Percentiles rank a stretch among this genome's conserved stretches.
These are phyloP conservation scores for Caracal caracal DNA, from an alignment of 2,113 vertebrate species.

Conservation along the genomic window DNA sequence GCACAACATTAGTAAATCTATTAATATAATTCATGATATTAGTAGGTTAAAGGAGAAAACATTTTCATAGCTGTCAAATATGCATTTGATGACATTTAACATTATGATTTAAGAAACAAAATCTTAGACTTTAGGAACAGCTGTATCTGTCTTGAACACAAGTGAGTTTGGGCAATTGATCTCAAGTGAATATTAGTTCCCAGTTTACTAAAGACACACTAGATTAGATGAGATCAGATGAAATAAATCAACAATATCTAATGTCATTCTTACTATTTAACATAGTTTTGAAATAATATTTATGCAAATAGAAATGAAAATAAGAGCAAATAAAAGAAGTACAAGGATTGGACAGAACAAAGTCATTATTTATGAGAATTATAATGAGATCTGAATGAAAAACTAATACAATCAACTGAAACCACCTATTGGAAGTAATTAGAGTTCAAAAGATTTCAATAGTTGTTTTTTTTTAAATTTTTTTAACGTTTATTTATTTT, in stretches of 20 bases:
- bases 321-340: not conserved
- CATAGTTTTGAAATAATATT: not conserved
- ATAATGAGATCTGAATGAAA: not conserved
- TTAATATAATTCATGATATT: constrained; percentile 37
- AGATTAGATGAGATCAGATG: not conserved
- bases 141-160: not conserved
- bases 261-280: not conserved
- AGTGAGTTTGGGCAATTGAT: fast-evolving
- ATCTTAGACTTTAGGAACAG: not conserved
- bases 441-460: constrained; percentile 20
- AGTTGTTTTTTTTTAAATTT: not conserved
- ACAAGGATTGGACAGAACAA: not conserved
- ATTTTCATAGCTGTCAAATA: constrained; percentile 42
- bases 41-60: constrained; percentile 35
- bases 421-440: not conserved
- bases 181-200: not conserved
- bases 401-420: not conserved
- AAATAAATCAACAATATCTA: not conserved
- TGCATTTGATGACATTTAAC: not conserved
- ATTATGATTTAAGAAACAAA: not conserved
- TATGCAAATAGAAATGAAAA: constrained; percentile 21
- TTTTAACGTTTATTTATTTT: too few species aligned
- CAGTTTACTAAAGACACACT: not conserved
- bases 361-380: not conserved
- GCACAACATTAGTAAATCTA: constrained; percentile 11